These are phyloP conservation scores for Sinonovacula constricta DNA, from an alignment of 1,140 invertebrate genomes.

Conservation along the genomic window DNA sequence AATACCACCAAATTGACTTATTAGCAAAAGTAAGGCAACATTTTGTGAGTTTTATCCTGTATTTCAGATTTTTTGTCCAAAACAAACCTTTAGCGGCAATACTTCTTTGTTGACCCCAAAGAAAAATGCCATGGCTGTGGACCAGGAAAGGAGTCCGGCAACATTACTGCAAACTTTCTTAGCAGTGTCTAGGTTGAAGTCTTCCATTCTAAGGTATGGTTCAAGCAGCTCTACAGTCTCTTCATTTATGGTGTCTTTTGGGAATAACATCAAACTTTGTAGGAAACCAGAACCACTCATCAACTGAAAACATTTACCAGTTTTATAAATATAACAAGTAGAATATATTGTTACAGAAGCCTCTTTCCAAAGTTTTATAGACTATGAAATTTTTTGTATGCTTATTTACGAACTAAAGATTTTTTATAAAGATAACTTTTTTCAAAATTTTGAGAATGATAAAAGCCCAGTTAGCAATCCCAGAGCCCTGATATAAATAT, in stretches of 20 bases:
- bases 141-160: constrained; percentile 96
- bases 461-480: too few relatives aligned
- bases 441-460: too few relatives aligned
- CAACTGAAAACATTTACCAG: constrained; percentile 86
- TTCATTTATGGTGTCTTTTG: constrained; percentile 97
- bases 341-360: not conserved
- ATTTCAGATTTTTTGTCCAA: too few relatives aligned
- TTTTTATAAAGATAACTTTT: too few relatives aligned
- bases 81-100: constrained; percentile 89
- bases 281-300: constrained; percentile 97
- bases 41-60: too few relatives aligned
- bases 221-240: constrained; percentile 96
- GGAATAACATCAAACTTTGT: constrained; percentile 93
- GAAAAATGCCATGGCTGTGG: constrained; percentile 97
- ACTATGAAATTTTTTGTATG: not conserved
- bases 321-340: too few relatives aligned
- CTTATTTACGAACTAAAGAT: not conserved
- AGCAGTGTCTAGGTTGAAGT: constrained; percentile 75
- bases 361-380: not conserved
- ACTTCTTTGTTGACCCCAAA: constrained; percentile 98
- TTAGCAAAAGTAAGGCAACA: too few relatives aligned
- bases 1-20: too few relatives aligned
- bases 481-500: too few relatives aligned
- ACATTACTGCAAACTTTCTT: constrained; percentile 92
- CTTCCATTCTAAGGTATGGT: constrained; percentile 93